Evolutionary conservation across 1,140 invertebrate genomes (phyloP).

Genomic region (Cheumatopsyche charites): DNA sequence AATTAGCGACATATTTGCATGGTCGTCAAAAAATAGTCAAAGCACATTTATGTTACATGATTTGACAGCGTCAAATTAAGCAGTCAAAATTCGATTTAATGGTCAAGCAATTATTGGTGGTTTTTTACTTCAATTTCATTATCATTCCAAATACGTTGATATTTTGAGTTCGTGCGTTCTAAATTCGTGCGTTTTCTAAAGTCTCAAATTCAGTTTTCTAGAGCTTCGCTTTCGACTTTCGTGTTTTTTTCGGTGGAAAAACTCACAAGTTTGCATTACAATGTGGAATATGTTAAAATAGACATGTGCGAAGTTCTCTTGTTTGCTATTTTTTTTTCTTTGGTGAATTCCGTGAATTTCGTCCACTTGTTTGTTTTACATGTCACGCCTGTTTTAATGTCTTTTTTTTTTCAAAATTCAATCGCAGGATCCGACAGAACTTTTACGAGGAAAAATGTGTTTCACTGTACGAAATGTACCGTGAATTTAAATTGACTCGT

Average conservation of each 20-base stretch:
- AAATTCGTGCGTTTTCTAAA: too few relatives aligned
- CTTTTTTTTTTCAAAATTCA: neutral
- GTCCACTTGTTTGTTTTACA: neutral
- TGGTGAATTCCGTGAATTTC: neutral
- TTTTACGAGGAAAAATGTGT: too few relatives aligned
- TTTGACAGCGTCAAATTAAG: slow-evolving; percentile 26
- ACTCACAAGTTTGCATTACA: neutral
- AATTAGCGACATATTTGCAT: slow-evolving; percentile 22
- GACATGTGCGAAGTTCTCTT: neutral
- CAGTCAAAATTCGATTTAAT: slow-evolving; percentile 15
- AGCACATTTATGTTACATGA: neutral
- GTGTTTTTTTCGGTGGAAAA: neutral
- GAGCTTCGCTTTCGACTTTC: neutral
- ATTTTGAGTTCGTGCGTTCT: too few relatives aligned
- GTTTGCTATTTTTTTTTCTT: slow-evolving; percentile 1
- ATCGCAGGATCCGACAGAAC: neutral
- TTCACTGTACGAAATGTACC: too few relatives aligned
- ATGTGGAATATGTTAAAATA: slow-evolving; percentile 10
- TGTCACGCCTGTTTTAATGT: neutral
- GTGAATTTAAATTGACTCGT: too few relatives aligned
- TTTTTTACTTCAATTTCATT: too few relatives aligned
- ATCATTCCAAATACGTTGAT: too few relatives aligned
- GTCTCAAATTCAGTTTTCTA: too few relatives aligned
- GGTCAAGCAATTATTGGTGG: neutral
- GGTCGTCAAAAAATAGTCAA: neutral